Base-by-base conservation (phyloP, 2,888 invertebrate species). In the Atrina japonica region DNA sequence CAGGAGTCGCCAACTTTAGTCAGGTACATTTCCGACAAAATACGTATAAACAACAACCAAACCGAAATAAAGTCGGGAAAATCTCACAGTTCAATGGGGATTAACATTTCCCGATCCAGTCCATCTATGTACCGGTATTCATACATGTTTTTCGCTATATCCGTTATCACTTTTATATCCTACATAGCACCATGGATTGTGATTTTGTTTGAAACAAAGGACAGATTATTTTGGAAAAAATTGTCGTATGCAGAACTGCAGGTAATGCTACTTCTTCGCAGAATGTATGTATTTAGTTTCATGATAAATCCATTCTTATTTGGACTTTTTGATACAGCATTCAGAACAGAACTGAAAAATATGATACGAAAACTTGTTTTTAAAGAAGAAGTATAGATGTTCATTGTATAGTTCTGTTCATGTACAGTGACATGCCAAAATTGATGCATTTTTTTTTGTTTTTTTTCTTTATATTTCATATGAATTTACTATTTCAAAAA, bases 301-400 rank as follows among this genome's bases (percentile, higher is more conserved):
- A 27, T 29, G 18, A 61, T 61, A 18, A 61, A 61, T 35, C 61
- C 61, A 18, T 61, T 61, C 45, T 29, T 61, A 35, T 61, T 61
- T 49, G 61, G 61, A n/a, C 47, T 61, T 21, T 61, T 61, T 29
- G 61, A 61, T 49, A 25, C 43, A 2, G 47, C 49, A 30, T 61
- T 61, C 25, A 25, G 61, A 7, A 47, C 27, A 49, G 61, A 47
- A 2, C 21, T 61, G 21, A 35, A 49, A 21, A 49, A 56, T 7
- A 40, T 56, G 30, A 35, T 35, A 21, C 35, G 40, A 40, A 35
- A 35, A 7, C 3, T 56, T 56, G n/a, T n/a, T n/a, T n/a, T n/a
- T n/a, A n/a, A n/a, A n/a, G n/a, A n/a, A n/a, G n/a, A n/a, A n/a
- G n/a, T n/a, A n/a, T n/a, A n/a, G n/a, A n/a, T n/a, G n/a, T n/a